phyloP scores from a whole-genome alignment of 2,797 vertebrate species.

The Typhlichthys eigenmanni region DNA sequence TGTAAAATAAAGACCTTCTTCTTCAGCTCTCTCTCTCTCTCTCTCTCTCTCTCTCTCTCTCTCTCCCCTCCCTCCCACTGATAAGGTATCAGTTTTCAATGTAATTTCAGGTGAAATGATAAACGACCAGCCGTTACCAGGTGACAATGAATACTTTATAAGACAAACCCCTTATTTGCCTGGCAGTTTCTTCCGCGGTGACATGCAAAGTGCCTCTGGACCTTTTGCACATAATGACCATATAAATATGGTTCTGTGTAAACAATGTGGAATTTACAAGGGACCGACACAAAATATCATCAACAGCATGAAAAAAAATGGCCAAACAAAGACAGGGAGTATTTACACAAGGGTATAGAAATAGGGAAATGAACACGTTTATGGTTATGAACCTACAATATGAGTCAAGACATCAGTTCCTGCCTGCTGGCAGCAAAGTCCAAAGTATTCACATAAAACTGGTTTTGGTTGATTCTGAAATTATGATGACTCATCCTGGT shows the following conservation, averaged over 20 bases:
- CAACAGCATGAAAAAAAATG: constrained; percentile 9
- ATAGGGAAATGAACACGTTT: constrained; percentile 78
- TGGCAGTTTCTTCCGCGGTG: constrained; percentile 83
- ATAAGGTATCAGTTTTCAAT: constrained; percentile 88
- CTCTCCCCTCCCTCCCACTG: constrained; percentile 59
- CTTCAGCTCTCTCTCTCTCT: constrained; percentile 48
- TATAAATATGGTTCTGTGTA: constrained; percentile 57
- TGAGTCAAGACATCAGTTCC: constrained; percentile 73
- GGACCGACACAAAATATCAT: constrained; percentile 19
- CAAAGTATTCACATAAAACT: constrained; percentile 79
- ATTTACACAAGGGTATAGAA: constrained; percentile 35
- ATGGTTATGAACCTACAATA: constrained; percentile 71
- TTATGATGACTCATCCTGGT: constrained; percentile 74
- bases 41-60: constrained; percentile 20
- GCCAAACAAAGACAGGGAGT: constrained; percentile 33
- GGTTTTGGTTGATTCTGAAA: constrained; percentile 80
- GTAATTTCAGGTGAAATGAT: constrained; percentile 89
- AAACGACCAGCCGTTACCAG: constrained; percentile 84
- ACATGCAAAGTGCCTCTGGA: constrained; percentile 79
- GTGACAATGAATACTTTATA: constrained; percentile 90
- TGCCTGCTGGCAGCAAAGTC: constrained; percentile 70
- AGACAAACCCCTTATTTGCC: constrained; percentile 88
- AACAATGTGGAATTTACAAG: constrained; percentile 55
- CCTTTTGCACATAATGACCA: constrained; percentile 71
- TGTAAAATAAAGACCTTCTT: constrained; percentile 49